Evolutionary conservation across 2,888 invertebrate genomes (phyloP), one percentile per base, ranked within the genome.

Genomic region (Acanthoscelides obtectus): DNA sequence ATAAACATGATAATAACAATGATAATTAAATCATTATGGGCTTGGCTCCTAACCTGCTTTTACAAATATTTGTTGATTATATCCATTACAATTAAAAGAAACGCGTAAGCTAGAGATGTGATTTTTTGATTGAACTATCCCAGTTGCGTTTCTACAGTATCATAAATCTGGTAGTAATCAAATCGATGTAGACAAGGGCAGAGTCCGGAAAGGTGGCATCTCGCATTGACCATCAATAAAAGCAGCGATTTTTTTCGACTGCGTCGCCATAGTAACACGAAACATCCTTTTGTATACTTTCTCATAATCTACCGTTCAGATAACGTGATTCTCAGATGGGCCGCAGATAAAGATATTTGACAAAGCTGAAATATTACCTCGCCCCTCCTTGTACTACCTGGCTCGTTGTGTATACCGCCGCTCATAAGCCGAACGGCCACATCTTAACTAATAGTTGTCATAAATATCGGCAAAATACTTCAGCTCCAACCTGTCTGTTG

Each of bases 241-340:
- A 45, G 45, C n/a, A n/a, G n/a, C 45, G 45, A 45, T 45, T 45
- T 45, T 45, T 45, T 45, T 45, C 45, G 12, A 12, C 45, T 17
- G n/a, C n/a, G n/a, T n/a, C n/a, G n/a, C n/a, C n/a, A n/a, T n/a
- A n/a, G 72, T 73, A 72, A 76, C 73, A 72, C 69, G 74, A 73
- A 75, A 73, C 71, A 71, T 70, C 74, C 73, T 71, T 74, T 75
- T 74, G 73, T 73, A 72, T 71, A 73, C 75, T 74, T 74, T 76
- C 76, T 76, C 72, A 75, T 72, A 76, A 78, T 78, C 78, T 78
- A 78, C 78, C 78, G 77, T 77, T 22, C 67, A 76, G 78, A 78
- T 78, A 78, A 78, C n/a, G n/a, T 76, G 74, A 75, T 74, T 75
- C 74, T 73, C 74, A 77, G 78, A 77, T 78, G 75, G 76, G 73